phyloP scores from a whole-genome alignment of 2,113 vertebrate species.

The Micronycteris hirsuta region DNA sequence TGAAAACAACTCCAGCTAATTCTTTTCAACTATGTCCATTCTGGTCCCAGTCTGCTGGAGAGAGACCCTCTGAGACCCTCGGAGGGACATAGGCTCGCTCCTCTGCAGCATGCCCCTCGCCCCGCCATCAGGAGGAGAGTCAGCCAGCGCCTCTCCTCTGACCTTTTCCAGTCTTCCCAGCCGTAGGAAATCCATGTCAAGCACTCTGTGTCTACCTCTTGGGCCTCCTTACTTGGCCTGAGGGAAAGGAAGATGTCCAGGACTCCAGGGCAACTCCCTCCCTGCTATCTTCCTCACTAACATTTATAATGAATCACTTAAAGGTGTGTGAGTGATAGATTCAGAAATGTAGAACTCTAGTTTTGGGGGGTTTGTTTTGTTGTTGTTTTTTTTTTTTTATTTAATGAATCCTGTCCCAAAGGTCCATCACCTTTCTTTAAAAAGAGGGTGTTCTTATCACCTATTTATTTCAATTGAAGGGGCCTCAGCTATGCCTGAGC shows the following conservation, averaged over 20 bases:
- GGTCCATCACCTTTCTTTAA: background rate
- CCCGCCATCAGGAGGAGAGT: background rate
- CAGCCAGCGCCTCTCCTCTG: background rate
- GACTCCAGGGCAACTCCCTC: background rate
- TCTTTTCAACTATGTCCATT: background rate
- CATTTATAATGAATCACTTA: background rate
- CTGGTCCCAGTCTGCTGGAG: background rate
- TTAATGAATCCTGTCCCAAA: background rate
- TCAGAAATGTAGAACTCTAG: background rate
- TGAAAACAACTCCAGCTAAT: background rate
- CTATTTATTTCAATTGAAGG: background rate
- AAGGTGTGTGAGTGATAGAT: background rate
- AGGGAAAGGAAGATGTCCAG: background rate
- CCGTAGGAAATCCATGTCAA: background rate
- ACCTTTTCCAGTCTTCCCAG: background rate
- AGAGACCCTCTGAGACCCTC: background rate
- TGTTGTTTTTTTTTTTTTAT: no score
- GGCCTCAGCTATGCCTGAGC: background rate
- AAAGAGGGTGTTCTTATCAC: background rate
- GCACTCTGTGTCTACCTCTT: background rate
- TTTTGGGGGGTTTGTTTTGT: background rate
- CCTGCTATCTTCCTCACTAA: background rate
- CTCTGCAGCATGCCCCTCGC: rapidly evolving
- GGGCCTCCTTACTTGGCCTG: background rate
- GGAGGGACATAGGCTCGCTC: background rate